Conservation (phyloP, 2,113 vertebrate genomes). For the Cervus canadensis region DNA sequence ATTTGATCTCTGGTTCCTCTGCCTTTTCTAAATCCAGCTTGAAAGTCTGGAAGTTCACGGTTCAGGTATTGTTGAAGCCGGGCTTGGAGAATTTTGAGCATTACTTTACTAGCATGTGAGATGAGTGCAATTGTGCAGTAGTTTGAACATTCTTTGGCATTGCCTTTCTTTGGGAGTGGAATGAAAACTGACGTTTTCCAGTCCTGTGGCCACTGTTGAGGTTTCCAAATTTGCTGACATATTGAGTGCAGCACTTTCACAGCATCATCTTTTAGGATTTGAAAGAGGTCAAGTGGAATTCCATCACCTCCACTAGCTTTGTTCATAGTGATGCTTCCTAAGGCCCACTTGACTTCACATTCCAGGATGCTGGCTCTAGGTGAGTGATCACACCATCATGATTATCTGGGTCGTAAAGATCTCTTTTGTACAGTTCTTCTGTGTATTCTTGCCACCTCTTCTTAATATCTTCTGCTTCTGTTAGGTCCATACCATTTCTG, state of each 20-base stretch:
- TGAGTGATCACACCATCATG: background rate
- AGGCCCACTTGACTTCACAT: background rate
- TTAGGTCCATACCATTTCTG: background rate
- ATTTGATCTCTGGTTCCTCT: background rate
- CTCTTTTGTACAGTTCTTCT: background rate
- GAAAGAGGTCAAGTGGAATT: background rate
- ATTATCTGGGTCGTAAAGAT: background rate
- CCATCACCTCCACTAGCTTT: background rate
- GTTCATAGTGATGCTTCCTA: background rate
- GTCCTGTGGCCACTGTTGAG: background rate
- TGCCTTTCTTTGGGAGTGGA: background rate
- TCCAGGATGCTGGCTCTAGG: background rate
- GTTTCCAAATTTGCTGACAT: background rate
- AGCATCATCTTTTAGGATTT: background rate
- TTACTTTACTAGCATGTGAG: background rate
- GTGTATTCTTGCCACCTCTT: background rate
- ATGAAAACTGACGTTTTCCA: background rate
- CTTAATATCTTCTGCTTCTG: background rate
- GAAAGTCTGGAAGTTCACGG: background rate
- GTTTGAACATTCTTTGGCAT: background rate
- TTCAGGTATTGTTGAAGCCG: background rate
- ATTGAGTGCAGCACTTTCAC: background rate
- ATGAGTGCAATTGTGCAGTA: background rate
- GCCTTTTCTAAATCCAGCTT: background rate
- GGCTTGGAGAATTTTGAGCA: background rate